Base-by-base conservation (phyloP, 2,888 invertebrate species). In the Baronia brevicornis region DNA sequence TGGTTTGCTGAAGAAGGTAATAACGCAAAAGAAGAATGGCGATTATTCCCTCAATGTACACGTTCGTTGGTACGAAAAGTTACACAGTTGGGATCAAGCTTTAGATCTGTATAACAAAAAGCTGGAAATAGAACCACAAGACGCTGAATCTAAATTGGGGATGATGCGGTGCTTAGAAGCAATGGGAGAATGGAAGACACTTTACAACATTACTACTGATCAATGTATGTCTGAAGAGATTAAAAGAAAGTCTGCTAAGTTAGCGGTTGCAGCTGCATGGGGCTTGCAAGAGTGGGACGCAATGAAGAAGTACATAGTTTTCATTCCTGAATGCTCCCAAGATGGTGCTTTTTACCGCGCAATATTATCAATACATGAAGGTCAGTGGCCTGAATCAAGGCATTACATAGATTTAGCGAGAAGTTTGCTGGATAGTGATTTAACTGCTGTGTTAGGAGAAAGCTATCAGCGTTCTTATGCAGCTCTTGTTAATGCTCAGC, bases 41-140 rank as follows among this genome's bases (percentile, higher is more conserved):
- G 87, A 89, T 39, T 87, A 86, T 30, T 77, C 86, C 26, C 41
- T 79, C 2, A 77, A 72, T 37, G 69, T 74, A 9, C 72, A 77
- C 65, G 96, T 98, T 12, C 89, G 95, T 1, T 99, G 99, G 99
- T 98, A 98, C 66, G 99, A 99, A 68, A 98, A 99, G 66, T 79
- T 99, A 1, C 97, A 99, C 69, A 97, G 98, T 62, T 99, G 98
- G 98, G 97, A 98, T 47, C 94, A 95, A 62, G 99, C 99, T 0
- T 74, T 97, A 33, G 89, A 91, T 37, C 88, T 96, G 3, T 99
- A 99, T 60, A 88, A 90, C 39, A 90, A 90, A 37, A 92, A 93
- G 55, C 73, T 95, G 30, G 87, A 89, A 23, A 77, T 79, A 0
- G 88, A 90, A 46, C 85, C 88, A 0, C 75, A 88, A 11, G 93